phyloP scores from a whole-genome alignment of 2,797 vertebrate genomes.

The Myotis planiceps region DNA sequence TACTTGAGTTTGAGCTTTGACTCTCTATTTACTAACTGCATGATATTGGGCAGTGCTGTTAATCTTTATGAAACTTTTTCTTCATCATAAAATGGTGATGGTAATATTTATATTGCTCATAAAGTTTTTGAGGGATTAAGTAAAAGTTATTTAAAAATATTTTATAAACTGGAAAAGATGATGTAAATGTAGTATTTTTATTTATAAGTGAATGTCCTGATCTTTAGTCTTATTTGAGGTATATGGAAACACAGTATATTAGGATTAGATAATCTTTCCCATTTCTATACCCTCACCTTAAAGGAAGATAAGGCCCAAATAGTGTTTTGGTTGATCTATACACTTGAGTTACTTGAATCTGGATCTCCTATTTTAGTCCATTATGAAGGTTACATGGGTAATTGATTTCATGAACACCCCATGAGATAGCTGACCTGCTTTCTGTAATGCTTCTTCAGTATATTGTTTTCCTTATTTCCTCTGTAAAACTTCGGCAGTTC shows the following conservation, averaged over 20 bases:
- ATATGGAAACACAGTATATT: slow-evolving; percentile 24
- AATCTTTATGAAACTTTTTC: too few species aligned
- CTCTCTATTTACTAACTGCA: too few species aligned
- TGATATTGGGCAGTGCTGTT: too few species aligned
- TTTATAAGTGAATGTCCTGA: slow-evolving; percentile 18
- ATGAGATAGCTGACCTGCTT: background rate
- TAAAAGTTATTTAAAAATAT: too few species aligned
- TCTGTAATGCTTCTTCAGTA: slow-evolving; percentile 5
- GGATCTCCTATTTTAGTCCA: background rate
- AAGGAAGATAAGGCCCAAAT: background rate
- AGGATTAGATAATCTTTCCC: slow-evolving; percentile 35
- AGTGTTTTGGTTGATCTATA: background rate
- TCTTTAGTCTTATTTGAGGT: slow-evolving; percentile 49
- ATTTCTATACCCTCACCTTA: background rate
- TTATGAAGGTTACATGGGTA: background rate
- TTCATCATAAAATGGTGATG: too few species aligned
- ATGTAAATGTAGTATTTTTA: too few species aligned
- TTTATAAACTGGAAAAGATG: too few species aligned
- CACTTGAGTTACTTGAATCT: background rate
- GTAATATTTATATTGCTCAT: too few species aligned
- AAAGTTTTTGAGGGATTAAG: too few species aligned
- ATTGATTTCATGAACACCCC: background rate
- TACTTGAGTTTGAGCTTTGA: too few species aligned
- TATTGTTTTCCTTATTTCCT: slow-evolving; percentile 44
- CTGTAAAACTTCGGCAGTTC: background rate